Conservation (phyloP, 2,888 invertebrate species). For the Pristionchus entomophagus region DNA sequence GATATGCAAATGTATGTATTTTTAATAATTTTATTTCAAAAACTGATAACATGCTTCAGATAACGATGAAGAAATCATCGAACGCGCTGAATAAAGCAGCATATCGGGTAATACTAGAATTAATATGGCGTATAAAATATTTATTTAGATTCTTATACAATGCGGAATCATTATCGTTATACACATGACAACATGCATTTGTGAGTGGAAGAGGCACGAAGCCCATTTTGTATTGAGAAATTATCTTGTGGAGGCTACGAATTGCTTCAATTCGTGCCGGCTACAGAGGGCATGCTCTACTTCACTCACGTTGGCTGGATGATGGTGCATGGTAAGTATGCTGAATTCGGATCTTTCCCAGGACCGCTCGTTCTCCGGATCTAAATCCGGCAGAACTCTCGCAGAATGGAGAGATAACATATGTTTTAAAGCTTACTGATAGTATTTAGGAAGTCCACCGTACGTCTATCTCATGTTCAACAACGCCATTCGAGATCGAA, state of each 20-base stretch:
- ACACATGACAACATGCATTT: not conserved
- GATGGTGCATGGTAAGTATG: conserved; percentile 6
- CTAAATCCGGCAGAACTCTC: no score
- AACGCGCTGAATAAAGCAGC: not conserved
- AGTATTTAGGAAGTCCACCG: no score
- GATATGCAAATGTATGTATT: not conserved
- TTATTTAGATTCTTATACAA: not conserved
- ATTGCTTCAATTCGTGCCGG: not conserved
- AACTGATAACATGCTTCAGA: not conserved
- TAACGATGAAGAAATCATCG: not conserved
- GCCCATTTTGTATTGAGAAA: not conserved
- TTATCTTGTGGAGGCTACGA: not conserved
- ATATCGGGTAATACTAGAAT: not conserved
- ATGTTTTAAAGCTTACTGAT: no score
- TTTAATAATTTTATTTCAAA: not conserved
- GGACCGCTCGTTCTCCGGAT: no score
- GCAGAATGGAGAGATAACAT: no score
- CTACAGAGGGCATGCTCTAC: not conserved
- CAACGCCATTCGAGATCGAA: no score
- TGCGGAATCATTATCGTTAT: not conserved
- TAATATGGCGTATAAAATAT: not conserved
- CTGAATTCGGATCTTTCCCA: no score
- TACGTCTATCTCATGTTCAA: no score
- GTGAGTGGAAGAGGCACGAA: not conserved
- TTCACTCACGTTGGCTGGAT: not conserved